Evolutionary conservation across 1,140 invertebrate genomes (phyloP).

Genomic region (Drosophila seguyi): DNA sequence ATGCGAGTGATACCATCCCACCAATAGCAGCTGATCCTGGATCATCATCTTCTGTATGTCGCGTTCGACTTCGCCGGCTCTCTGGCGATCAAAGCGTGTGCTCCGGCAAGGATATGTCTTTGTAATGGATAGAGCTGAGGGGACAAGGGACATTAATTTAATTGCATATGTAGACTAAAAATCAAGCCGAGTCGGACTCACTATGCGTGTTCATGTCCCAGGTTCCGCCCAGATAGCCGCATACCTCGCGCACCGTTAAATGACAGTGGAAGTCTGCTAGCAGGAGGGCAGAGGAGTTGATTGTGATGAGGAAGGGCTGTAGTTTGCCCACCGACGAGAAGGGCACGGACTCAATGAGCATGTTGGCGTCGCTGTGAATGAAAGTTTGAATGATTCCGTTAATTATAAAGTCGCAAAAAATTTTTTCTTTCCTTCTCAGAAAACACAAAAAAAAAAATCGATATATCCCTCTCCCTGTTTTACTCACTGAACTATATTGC

Average conservation of each 20-base stretch:
- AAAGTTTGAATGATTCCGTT: not conserved
- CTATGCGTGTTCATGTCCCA: constrained; percentile 98
- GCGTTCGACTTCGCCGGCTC: constrained; percentile 90
- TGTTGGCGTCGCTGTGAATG: constrained; percentile 91
- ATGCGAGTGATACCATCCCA: constrained; percentile 99
- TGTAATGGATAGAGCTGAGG: constrained; percentile 92
- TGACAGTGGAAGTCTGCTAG: constrained; percentile 97
- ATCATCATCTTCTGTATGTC: constrained; percentile 94
- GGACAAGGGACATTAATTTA: constrained; percentile 6
- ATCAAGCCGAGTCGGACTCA: constrained; percentile 86
- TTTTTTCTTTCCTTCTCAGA: not conserved
- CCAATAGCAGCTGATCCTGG: constrained; percentile 91
- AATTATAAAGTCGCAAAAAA: not conserved
- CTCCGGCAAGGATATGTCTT: constrained; percentile 96
- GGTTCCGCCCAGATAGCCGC: constrained; percentile 96
- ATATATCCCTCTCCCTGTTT: not conserved
- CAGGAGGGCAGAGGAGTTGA: constrained; percentile 94
- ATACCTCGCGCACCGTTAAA: constrained; percentile 95
- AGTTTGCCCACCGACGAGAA: constrained; percentile 95
- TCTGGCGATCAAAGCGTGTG: constrained; percentile 91
- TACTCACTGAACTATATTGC: constrained; percentile 89
- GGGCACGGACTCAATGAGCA: constrained; percentile 94
- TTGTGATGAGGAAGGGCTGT: constrained; percentile 95
- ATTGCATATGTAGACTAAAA: not conserved
- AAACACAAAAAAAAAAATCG: not conserved